Conservation (phyloP, 2,888 invertebrate species). For the Sisyra nigra region DNA sequence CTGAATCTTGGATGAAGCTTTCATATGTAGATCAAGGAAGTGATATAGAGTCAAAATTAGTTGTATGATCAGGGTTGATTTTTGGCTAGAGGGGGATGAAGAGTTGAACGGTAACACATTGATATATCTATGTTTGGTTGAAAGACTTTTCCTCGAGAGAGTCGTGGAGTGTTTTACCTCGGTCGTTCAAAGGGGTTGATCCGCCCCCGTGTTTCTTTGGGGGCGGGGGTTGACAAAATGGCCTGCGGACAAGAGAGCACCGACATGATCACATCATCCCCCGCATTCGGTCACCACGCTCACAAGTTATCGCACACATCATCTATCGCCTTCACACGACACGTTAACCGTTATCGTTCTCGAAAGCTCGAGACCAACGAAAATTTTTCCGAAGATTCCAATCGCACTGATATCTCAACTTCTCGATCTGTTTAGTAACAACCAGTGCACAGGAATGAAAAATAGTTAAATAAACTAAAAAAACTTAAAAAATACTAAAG, state of each 20-base stretch:
- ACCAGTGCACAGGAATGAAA: not conserved
- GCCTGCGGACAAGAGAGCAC: slow-evolving; percentile 31
- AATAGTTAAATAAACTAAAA: not conserved
- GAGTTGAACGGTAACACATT: no score
- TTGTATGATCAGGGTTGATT: no score
- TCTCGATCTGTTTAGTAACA: not conserved
- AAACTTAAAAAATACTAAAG: not conserved
- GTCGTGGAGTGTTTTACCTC: no score
- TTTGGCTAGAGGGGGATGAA: no score
- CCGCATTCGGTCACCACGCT: slow-evolving; percentile 2
- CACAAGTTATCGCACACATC: not conserved
- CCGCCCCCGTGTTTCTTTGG: slow-evolving; percentile 23
- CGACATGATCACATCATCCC: slow-evolving; percentile 24
- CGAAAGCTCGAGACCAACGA: not conserved
- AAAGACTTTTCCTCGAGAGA: no score
- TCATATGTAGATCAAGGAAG: no score
- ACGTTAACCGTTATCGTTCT: not conserved
- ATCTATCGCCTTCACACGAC: not conserved
- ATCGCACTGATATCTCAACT: not conserved
- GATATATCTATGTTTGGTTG: not conserved
- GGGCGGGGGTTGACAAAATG: slow-evolving; percentile 40
- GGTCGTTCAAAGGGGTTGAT: not conserved
- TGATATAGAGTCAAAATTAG: no score
- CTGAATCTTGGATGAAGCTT: no score
- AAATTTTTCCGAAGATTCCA: not conserved